Conservation (phyloP, 2,888 invertebrate species). For the Luperina testacea region DNA sequence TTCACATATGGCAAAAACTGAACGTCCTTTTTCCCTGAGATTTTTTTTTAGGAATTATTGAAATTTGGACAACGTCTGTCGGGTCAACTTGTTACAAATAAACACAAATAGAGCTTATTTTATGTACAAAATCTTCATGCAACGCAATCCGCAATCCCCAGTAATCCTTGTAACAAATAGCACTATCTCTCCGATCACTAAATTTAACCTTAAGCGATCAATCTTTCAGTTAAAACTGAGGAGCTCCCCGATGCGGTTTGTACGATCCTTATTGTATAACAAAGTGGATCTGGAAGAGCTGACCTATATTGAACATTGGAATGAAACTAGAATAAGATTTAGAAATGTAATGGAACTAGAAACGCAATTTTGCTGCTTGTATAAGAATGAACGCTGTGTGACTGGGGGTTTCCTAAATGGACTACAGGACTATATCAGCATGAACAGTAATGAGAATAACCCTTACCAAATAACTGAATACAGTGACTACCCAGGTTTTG, state of each 20-base stretch:
- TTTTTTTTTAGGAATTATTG: background rate
- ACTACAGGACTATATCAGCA: background rate
- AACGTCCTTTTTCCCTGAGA: background rate
- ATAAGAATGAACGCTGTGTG: background rate
- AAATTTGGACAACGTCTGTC: background rate
- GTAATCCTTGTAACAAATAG: slow-evolving; percentile 36
- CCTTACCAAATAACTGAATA: background rate
- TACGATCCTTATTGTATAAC: slow-evolving; percentile 25
- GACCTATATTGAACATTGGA: slow-evolving; percentile 34
- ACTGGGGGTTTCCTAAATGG: background rate
- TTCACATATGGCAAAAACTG: background rate
- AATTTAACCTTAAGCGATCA: slow-evolving; percentile 19
- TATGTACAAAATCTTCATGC: background rate
- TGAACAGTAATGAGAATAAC: background rate
- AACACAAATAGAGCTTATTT: background rate
- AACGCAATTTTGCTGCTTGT: background rate
- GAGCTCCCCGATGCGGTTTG: slow-evolving; percentile 25
- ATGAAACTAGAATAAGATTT: slow-evolving; percentile 11
- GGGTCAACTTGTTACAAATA: background rate
- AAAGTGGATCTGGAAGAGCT: slow-evolving; percentile 32
- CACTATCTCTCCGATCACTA: slow-evolving; percentile 10
- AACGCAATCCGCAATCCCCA: background rate
- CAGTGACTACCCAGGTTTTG: background rate
- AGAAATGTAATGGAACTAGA: slow-evolving; percentile 4
- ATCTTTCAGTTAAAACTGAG: slow-evolving; percentile 36